Base-by-base conservation (phyloP, 2,113 vertebrate species). In the Panthera uncia region DNA sequence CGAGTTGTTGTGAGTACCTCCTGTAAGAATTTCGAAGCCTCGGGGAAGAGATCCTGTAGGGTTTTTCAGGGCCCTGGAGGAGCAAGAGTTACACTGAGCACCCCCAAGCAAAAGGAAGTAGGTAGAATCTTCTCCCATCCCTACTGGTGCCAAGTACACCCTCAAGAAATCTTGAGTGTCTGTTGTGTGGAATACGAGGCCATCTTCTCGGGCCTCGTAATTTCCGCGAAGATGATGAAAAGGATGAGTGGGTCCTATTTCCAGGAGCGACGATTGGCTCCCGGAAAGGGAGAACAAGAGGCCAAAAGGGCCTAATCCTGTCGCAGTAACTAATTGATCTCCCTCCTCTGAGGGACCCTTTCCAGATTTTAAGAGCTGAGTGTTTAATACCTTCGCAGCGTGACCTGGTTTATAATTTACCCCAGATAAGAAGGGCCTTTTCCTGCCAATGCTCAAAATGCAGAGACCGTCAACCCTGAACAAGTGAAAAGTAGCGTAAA, bases 391-490 rank as follows among this genome's bases (percentile, higher is more conserved):
- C 15, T 57, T 86, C 69, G 69, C 36, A 95, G 25, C 69, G 25
- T 23, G 83, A 83, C 33, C 71, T 76, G 83, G 48, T 84, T 95
- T 83, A 79, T 91, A 93, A 91, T 82, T 90, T 93, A 78, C 5
- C 3, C 48, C 25, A 76, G 31, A 91, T 76, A 94, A 71, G 12
- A 91, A 92, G 68, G 71, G 1, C 31, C 57, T 85, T 92, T 97
- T 82, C 52, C 81, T 85, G 36, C 31, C 9, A 5, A 38, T 57
- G n/a, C n/a, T 95, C 95, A 91, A 97, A 88, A 86, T 91, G 85
- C 80, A 94, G 97, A 96, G 69, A 93, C 96, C 74, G 89, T 97
- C 94, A 97, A 93, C 76, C 33, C 33, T 92, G 57, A 74, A 94
- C 57, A 95, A 97, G 95, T 85, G 89, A 96, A 96, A 96, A 97